Percentiles rank a stretch among this genome's conserved stretches.
phyloP scores from a whole-genome alignment of 2,888 invertebrate genomes.

The Eupithecia pulchellata region DNA sequence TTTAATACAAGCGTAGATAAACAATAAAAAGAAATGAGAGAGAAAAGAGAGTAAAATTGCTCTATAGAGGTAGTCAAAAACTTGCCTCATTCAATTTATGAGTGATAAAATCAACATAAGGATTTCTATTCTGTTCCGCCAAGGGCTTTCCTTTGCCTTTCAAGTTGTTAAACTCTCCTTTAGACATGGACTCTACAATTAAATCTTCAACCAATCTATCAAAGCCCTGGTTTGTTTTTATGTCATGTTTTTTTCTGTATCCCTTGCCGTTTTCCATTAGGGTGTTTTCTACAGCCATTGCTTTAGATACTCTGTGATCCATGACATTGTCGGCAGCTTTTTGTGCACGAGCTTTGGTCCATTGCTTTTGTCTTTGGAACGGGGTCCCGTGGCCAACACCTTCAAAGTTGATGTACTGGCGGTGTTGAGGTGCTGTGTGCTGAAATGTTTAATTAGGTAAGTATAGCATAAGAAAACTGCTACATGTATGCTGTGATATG shows the following conservation, averaged over 20 bases:
- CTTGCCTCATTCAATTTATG: constrained; percentile 92
- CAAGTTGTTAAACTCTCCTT: constrained; percentile 95
- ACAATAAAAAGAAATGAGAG: too few relatives aligned
- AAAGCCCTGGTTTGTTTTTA: constrained; percentile 92
- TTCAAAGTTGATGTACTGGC: constrained; percentile 92
- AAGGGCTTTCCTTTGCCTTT: constrained; percentile 93
- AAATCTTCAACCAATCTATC: constrained; percentile 96
- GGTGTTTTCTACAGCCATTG: constrained; percentile 86
- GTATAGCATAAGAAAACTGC: neutral
- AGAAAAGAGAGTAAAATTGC: neutral
- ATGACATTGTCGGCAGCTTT: constrained; percentile 88
- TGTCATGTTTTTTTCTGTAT: constrained; percentile 87
- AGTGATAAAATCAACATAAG: constrained; percentile 94
- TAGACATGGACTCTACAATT: constrained; percentile 95
- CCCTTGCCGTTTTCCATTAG: constrained; percentile 87
- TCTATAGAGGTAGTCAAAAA: neutral
- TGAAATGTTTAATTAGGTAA: constrained; percentile 56
- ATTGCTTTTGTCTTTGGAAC: constrained; percentile 91
- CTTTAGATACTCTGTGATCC: constrained; percentile 87
- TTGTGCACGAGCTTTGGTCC: constrained; percentile 87
- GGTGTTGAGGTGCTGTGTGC: constrained; percentile 95
- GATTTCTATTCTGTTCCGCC: constrained; percentile 88
- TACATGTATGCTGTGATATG: neutral
- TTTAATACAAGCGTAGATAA: too few relatives aligned
- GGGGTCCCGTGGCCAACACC: constrained; percentile 93